A percentile compares a stretch with the other conserved stretches of the same genome.
Evolutionary conservation across 2,797 vertebrate species (phyloP).

Genomic region (Vespertilio murinus): DNA sequence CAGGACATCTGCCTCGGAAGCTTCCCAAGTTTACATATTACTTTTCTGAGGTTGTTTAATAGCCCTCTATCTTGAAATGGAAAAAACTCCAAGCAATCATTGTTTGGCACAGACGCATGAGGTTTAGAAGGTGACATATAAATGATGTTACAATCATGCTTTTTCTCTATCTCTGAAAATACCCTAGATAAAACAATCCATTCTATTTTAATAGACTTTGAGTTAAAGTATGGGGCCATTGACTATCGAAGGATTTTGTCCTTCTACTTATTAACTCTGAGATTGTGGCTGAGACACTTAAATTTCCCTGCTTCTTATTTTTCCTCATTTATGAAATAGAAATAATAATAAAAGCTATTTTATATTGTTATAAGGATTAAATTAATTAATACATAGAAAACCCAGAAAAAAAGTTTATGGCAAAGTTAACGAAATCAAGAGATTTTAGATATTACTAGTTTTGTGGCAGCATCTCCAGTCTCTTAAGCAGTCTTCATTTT

Average conservation of each 20-base stretch:
- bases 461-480: neutral
- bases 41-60: neutral
- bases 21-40: neutral
- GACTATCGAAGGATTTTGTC: neutral
- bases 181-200: neutral
- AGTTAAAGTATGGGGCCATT: neutral
- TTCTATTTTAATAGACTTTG: neutral
- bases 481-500: neutral
- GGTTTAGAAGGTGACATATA: neutral
- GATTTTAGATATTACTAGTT: neutral
- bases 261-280: neutral
- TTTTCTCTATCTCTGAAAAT: constrained; percentile 26
- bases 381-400: neutral
- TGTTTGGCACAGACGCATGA: neutral
- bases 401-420: neutral
- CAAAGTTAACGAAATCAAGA: neutral
- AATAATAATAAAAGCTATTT: neutral
- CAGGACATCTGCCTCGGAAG: neutral
- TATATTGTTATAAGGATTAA: neutral
- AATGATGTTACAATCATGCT: neutral
- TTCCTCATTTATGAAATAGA: neutral
- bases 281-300: neutral
- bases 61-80: neutral
- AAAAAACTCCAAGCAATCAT: neutral
- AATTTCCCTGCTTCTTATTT: constrained; percentile 4